A percentile compares a stretch with the other conserved stretches of the same genome.
These are phyloP conservation scores for Clarias batrachus DNA, from an alignment of 2,113 vertebrate species.

Conservation along the genomic window DNA sequence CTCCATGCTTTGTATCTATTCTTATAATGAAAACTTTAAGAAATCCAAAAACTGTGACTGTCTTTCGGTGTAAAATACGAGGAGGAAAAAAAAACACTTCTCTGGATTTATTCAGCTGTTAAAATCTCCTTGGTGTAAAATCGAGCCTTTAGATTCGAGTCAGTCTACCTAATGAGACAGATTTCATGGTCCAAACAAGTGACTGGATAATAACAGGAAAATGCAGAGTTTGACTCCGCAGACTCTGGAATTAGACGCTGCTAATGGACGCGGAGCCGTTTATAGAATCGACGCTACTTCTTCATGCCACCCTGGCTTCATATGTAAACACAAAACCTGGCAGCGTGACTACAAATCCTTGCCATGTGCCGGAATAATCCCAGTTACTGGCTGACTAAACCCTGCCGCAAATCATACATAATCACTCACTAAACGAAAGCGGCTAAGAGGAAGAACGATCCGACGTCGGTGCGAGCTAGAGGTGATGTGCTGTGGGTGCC, in stretches of 20 bases:
- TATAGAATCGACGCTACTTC: not conserved
- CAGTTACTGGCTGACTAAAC: not conserved
- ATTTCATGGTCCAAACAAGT: not conserved
- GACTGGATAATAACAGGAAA: not conserved
- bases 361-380: not conserved
- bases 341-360: not conserved
- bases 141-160: not conserved
- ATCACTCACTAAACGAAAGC: not conserved
- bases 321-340: not conserved
- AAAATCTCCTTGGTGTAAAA: not conserved
- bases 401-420: not conserved
- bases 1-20: not conserved
- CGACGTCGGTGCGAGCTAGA: not conserved
- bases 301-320: not conserved
- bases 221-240: not conserved
- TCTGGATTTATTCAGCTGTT: not conserved
- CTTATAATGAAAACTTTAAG: not conserved
- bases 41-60: not conserved
- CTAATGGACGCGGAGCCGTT: not conserved
- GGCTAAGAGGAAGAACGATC: not conserved
- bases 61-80: not conserved
- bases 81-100: not conserved
- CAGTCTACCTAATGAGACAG: not conserved
- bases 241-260: not conserved
- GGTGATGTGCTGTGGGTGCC: not conserved